A percentile compares a stretch with the other conserved stretches of the same genome.
phyloP scores from a whole-genome alignment of 2,797 vertebrate genomes.

The Sphenodon punctatus region DNA sequence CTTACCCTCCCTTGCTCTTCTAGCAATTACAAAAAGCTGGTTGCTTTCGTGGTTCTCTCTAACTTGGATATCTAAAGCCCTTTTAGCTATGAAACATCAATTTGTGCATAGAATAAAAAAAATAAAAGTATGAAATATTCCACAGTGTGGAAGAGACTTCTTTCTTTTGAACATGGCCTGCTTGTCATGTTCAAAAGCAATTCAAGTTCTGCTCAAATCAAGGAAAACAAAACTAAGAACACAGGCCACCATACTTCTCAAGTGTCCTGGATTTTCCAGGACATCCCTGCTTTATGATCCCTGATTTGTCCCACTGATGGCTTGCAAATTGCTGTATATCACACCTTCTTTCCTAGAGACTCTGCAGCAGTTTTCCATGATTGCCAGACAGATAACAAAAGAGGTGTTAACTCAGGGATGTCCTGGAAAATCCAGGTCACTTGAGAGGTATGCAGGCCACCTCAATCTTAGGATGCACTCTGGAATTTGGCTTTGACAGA shows the following conservation, averaged over 20 bases:
- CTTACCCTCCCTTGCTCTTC: neutral
- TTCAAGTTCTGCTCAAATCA: neutral
- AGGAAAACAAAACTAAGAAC: neutral
- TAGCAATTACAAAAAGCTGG: neutral
- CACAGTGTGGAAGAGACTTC: neutral
- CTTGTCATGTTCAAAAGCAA: neutral
- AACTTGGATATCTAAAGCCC: neutral
- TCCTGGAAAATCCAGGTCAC: no score
- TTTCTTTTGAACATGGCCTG: neutral
- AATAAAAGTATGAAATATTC: neutral
- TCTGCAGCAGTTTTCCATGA: no score
- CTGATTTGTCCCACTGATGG: no score
- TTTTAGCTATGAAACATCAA: neutral
- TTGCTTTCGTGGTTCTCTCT: slow-evolving; percentile 1
- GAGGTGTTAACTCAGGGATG: no score
- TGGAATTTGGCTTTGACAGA: neutral
- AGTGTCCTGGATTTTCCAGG: no score
- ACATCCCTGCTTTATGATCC: no score
- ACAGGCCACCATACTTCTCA: no score
- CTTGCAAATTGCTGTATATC: no score
- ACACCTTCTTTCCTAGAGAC: no score
- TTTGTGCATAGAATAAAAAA: neutral
- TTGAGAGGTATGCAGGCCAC: no score
- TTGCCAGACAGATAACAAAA: no score
- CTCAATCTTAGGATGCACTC: neutral